Percentiles rank a stretch among this genome's conserved stretches.
phyloP scores from a whole-genome alignment of 2,888 invertebrate genomes.

The Nymphalis urticae region DNA sequence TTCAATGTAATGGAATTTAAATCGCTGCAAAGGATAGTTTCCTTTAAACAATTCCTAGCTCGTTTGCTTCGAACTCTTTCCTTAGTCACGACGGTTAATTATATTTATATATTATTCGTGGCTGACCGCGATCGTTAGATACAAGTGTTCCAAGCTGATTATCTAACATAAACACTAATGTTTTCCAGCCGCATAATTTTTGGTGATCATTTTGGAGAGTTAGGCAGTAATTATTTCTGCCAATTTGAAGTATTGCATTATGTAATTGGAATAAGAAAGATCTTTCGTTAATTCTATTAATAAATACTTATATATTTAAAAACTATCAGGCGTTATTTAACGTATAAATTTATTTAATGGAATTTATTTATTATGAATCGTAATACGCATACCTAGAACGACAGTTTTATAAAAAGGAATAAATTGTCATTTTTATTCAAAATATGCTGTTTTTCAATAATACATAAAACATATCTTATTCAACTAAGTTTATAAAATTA shows the following conservation, averaged over 20 bases:
- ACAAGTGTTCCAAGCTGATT: constrained; percentile 40
- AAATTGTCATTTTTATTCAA: no score
- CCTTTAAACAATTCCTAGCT: constrained; percentile 65
- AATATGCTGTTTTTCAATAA: no score
- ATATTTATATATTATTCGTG: constrained; percentile 60
- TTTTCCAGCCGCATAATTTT: constrained; percentile 11
- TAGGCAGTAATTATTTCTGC: background rate
- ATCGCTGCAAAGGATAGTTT: constrained; percentile 66
- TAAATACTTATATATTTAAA: no score
- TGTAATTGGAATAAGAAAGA: no score
- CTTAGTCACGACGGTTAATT: constrained; percentile 70
- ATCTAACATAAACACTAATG: constrained; percentile 14
- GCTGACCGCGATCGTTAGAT: constrained; percentile 44
- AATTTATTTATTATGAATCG: no score
- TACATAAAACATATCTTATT: background rate
- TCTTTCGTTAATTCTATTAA: no score
- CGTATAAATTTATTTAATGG: no score
- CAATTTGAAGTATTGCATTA: no score
- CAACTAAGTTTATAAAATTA: background rate
- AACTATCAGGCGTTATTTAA: no score
- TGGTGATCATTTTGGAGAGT: background rate
- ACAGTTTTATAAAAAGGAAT: no score
- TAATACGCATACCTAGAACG: no score
- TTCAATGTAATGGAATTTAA: constrained; percentile 71
- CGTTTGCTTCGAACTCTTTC: constrained; percentile 62